phyloP scores from a whole-genome alignment of 2,888 invertebrate genomes.

The Vanessa cardui region DNA sequence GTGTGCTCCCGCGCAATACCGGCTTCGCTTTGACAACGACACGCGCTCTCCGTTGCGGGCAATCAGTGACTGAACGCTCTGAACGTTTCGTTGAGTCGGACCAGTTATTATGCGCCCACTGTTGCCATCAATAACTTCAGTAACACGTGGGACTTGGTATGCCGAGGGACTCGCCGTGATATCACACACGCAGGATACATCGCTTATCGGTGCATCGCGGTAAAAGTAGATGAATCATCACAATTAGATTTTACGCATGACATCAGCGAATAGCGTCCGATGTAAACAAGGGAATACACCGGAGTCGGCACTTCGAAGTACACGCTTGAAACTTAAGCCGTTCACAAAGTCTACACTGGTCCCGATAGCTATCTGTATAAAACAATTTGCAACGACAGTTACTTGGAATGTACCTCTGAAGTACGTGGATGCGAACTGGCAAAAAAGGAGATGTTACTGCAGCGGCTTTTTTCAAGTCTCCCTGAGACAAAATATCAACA shows the following conservation, averaged over 20 bases:
- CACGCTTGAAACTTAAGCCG: constrained; percentile 18
- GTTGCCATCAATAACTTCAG: constrained; percentile 73
- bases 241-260: constrained; percentile 73
- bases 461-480: constrained; percentile 13
- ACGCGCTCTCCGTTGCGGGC: constrained; percentile 70
- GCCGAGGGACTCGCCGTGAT: constrained; percentile 53
- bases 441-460: constrained; percentile 14
- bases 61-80: constrained; percentile 79
- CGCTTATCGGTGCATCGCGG: constrained; percentile 77
- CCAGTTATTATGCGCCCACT: constrained; percentile 81
- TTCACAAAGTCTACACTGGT: constrained; percentile 19
- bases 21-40: constrained; percentile 59
- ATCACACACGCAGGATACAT: constrained; percentile 64
- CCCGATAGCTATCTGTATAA: constrained; percentile 38
- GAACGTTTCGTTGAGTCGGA: constrained; percentile 67
- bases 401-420: constrained; percentile 46
- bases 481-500: background rate
- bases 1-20: constrained; percentile 68
- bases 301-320: constrained; percentile 35
- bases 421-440: constrained; percentile 9
- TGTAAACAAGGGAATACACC: constrained; percentile 58
- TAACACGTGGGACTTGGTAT: constrained; percentile 74
- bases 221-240: constrained; percentile 79
- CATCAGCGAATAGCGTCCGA: constrained; percentile 67
- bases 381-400: constrained; percentile 49